Evolutionary conservation across 64 coral and sea anemone genomes (phyloP), one percentile per base, ranked within the genome.

Genomic region (Pocillopora verrucosa): DNA sequence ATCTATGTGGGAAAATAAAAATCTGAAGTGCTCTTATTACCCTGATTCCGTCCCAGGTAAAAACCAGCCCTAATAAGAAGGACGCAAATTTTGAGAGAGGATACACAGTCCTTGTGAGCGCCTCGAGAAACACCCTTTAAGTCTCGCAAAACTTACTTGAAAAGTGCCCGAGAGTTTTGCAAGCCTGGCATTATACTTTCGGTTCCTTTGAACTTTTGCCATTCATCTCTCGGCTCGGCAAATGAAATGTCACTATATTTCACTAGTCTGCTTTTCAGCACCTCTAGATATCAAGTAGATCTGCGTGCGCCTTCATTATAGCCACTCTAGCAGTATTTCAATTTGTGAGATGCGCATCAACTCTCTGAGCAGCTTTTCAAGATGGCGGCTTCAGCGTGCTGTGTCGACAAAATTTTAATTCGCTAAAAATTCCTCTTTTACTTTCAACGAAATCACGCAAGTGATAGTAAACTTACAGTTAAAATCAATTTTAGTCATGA

Each of bases 331-430:
- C 75, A 77, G 41, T 77, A 15, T 57, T 56, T 56, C 19, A 16
- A 22, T 45, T 77, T 56, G 5, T 11, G 22, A 57, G 20, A 77
- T 56, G 75, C 75, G 75, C 56, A 56, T 2, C 56, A 57, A 9
- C 36, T 19, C 13, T 77, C 6, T 77, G 41, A 37, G 75, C 75
- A 56, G 10, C 41, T 83, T 81, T 67, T 34, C 80, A 83, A 83
- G 34, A 83, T 83, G 80, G 80, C 80, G 80, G 80, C 60, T 10
- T 2, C 17, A 65, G 59, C 80, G 59, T 77, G 75, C 75, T n/a
- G 75, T 77, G 7, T 56, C 37, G 41, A 77, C 15, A 22, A 77
- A 22, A 6, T 64, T 16, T 83, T 68, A 16, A 13, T 83, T 41
- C 80, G 34, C 14, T 13, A 51, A 67, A 10, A 13, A 38, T 34